Base-by-base conservation (phyloP, 92 coral and sea anemone species). In the Plumapathes pennacea region DNA sequence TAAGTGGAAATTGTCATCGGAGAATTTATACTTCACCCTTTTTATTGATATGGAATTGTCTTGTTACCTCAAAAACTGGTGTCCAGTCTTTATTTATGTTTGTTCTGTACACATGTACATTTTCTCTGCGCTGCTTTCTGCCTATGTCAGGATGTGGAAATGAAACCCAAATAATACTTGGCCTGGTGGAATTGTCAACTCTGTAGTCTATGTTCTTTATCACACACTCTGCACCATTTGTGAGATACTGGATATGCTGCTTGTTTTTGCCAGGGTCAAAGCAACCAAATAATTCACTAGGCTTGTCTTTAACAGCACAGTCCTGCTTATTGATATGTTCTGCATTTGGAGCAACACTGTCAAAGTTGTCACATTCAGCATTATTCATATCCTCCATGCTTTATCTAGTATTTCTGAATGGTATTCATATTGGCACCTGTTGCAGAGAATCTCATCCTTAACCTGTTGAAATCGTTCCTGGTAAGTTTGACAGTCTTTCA, bases 211-310 rank as follows among this genome's bases (percentile, higher is more conserved):
- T 54, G 12, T 79, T 79, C 37, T 79, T 25, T 78, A 81, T 64
- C 2, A 73, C 13, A 54, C 75, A 81, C 8, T 80, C 82, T 39
- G 82, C 67, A 17, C 88, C 83, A 59, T 81, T 73, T 1, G 82
- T 58, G 62, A 79, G 24, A 71, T 77, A 83, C 57, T 76, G 84
- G 51, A 44, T 62, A 25, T 77, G 85, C 24, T 62, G 70, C 50
- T 70, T 83, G 42, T 82, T 56, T 25, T 45, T 77, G 4, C 85
- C 81, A 25, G 90, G 81, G 29, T 77, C 67, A 77, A 83, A 70
- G 37, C 89, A 82, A 12, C 89, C 89, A 61, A 67, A 76, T 36
- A 47, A 44, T 47, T 76, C 75, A 69, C 89, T 82, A 13, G 78
- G 62, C 41, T 67, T 52, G 37, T 43, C 6, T 34, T 46, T 36